These are phyloP conservation scores for Megaceryle alcyon DNA, from an alignment of 2,797 vertebrate species.

Conservation along the genomic window DNA sequence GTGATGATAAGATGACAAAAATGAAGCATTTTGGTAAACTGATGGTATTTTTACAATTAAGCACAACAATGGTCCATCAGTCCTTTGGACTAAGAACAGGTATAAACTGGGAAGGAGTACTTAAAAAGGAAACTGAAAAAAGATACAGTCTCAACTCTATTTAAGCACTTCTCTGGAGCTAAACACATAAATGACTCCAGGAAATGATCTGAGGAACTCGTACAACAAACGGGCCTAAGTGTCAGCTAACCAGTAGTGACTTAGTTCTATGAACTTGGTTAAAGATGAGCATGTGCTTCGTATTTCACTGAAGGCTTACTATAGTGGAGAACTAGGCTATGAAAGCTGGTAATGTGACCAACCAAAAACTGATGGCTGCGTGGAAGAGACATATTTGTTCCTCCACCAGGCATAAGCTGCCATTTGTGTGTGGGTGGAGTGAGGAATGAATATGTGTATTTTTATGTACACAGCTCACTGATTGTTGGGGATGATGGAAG, in stretches of 20 bases:
- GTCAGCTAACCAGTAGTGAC: background rate
- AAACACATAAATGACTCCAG: background rate
- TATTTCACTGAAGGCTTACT: background rate
- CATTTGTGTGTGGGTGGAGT: background rate
- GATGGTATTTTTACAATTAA: background rate
- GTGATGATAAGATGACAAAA: background rate
- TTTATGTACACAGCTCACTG: background rate
- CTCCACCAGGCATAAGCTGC: background rate
- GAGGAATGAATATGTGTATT: accelerated
- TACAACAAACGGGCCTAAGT: background rate
- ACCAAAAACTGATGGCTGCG: background rate
- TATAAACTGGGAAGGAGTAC: background rate
- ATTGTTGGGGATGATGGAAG: background rate
- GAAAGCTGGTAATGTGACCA: background rate
- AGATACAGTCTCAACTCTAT: background rate
- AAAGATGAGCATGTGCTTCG: no score
- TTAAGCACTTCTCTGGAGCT: background rate
- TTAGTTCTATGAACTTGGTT: background rate
- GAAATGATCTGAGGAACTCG: background rate
- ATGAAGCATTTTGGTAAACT: background rate
- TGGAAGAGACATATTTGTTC: background rate
- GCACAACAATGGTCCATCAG: background rate
- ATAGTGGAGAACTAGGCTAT: background rate
- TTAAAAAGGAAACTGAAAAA: background rate
- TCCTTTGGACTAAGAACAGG: background rate